Conservation (phyloP, 2,113 vertebrate species). For the Lycaon pictus region DNA sequence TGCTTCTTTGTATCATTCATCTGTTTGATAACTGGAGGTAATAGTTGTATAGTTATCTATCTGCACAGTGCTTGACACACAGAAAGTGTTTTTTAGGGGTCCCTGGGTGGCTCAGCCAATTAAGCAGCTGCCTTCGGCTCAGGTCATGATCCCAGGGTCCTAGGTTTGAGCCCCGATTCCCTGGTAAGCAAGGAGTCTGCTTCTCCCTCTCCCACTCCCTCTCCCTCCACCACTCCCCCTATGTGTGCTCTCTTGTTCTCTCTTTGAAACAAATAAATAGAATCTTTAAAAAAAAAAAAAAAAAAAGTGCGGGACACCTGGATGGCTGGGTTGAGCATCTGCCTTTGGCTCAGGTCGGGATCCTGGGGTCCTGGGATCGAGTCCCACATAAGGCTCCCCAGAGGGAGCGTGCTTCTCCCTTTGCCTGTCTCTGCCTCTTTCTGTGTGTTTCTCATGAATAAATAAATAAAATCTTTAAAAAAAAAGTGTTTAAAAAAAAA, state of each 20-base stretch:
- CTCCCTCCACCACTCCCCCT: not conserved
- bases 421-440: too few species aligned
- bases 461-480: not conserved
- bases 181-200: not conserved
- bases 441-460: not conserved
- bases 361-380: too few species aligned
- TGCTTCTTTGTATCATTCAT: not conserved
- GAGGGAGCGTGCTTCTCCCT: too few species aligned
- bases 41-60: not conserved
- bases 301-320: too few species aligned
- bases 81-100: accelerated
- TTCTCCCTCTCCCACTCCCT: not conserved
- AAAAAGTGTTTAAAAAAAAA: not conserved
- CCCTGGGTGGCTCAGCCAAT: not conserved
- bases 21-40: not conserved
- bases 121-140: not conserved
- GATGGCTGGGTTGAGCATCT: too few species aligned
- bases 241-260: too few species aligned
- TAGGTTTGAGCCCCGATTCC: not conserved
- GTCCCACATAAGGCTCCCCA: too few species aligned
- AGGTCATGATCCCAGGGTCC: not conserved
- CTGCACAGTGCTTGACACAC: not conserved
- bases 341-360: too few species aligned
- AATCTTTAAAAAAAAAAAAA: too few species aligned
- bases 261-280: too few species aligned